Evolutionary conservation across 2,113 vertebrate species (phyloP).

Genomic region (Aptenodytes patagonicus): DNA sequence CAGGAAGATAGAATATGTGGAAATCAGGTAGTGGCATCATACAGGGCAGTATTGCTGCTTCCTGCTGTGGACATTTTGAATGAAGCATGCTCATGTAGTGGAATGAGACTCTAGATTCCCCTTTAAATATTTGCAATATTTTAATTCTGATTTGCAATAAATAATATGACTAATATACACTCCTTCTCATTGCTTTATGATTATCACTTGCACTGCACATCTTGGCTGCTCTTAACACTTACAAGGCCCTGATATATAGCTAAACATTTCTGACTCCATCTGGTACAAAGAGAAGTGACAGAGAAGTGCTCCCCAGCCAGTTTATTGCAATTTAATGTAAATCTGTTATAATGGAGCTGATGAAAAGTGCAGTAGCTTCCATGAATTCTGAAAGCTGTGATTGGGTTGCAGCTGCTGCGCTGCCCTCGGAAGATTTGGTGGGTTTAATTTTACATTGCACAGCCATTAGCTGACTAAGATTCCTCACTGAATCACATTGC

Average conservation of each 20-base stretch:
- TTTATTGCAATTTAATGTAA: slow-evolving; percentile 58
- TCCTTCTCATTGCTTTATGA: not conserved
- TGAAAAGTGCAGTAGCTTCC: slow-evolving; percentile 12
- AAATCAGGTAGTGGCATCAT: not conserved
- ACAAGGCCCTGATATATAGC: slow-evolving; percentile 28
- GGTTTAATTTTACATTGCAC: slow-evolving; percentile 22
- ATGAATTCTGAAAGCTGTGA: slow-evolving; percentile 7
- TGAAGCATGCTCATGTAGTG: not conserved
- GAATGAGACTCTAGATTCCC: not conserved
- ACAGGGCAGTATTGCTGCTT: not conserved
- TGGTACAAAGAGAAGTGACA: slow-evolving; percentile 44
- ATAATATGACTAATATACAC: not conserved
- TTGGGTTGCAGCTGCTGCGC: not conserved
- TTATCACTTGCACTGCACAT: not conserved
- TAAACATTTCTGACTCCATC: slow-evolving; percentile 50
- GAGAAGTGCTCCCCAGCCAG: slow-evolving; percentile 32
- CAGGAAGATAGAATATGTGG: not conserved
- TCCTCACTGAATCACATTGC: not conserved
- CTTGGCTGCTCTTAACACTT: slow-evolving; percentile 25
- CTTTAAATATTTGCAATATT: slow-evolving; percentile 16
- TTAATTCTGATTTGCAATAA: slow-evolving; percentile 24
- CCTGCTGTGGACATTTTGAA: not conserved
- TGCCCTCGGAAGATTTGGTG: slow-evolving; percentile 35
- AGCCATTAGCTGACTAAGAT: not conserved
- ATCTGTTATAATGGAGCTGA: slow-evolving; percentile 45